phyloP scores from a whole-genome alignment of 2,797 vertebrate species.

The Microtus agrestis region DNA sequence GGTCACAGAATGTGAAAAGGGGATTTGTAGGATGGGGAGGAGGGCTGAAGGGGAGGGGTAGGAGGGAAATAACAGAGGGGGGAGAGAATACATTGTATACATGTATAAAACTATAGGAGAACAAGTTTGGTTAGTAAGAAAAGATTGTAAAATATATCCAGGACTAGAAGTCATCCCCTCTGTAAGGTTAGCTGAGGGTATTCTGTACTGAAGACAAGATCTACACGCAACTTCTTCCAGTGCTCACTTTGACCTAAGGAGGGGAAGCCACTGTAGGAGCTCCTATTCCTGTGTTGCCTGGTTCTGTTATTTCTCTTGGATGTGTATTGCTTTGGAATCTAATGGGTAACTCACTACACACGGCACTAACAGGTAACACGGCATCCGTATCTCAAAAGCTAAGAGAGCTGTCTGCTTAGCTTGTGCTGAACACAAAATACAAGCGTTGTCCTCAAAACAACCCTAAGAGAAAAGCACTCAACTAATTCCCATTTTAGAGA shows the following conservation, averaged over 20 bases:
- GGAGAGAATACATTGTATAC: neutral
- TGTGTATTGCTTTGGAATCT: neutral
- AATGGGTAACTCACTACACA: neutral
- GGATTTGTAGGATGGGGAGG: neutral
- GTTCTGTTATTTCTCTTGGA: neutral
- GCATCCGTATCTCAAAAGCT: neutral
- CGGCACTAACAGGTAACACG: fast-evolving
- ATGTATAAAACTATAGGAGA: neutral
- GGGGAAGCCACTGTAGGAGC: neutral
- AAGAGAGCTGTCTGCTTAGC: neutral
- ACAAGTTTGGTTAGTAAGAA: neutral
- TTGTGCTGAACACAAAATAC: neutral
- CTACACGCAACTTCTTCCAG: neutral
- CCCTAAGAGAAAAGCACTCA: neutral
- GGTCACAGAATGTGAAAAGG: neutral
- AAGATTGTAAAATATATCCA: neutral
- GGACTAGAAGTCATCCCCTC: neutral
- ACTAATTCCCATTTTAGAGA: neutral
- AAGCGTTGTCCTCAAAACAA: constrained; percentile 5
- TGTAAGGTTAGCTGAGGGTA: neutral
- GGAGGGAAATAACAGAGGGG: neutral
- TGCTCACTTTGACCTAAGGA: neutral
- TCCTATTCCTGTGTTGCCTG: neutral
- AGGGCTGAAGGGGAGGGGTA: neutral
- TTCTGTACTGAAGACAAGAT: neutral